Conservation (phyloP, 2,888 invertebrate species). For the Drosophila sordidapex region DNA sequence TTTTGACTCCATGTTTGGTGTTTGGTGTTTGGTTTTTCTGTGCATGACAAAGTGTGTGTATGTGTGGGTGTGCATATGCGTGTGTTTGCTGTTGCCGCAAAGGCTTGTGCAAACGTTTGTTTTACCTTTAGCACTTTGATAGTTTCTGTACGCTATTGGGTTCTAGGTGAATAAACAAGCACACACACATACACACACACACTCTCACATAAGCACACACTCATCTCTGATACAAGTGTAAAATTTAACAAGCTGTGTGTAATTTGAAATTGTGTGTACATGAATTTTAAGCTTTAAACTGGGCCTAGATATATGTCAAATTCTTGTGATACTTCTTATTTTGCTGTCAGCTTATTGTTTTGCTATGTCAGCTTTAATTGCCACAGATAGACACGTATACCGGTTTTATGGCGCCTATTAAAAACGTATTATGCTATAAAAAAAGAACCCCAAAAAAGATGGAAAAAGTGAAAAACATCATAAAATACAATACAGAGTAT, state of each 20-base stretch:
- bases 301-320: constrained; percentile 1
- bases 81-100: constrained; percentile 40
- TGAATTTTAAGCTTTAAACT: constrained; percentile 28
- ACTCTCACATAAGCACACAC: constrained; percentile 2
- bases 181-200: background rate
- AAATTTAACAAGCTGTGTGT: constrained; percentile 31
- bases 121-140: constrained; percentile 59
- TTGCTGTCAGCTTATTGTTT: constrained; percentile 20
- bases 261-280: background rate
- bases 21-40: constrained; percentile 38
- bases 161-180: constrained; percentile 30
- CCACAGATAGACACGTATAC: constrained; percentile 31
- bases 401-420: constrained; percentile 58
- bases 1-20: constrained; percentile 47
- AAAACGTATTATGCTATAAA: constrained; percentile 64
- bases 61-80: background rate
- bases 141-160: constrained; percentile 33
- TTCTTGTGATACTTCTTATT: constrained; percentile 14
- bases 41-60: constrained; percentile 1
- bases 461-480: constrained; percentile 27
- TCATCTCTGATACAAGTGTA: constrained; percentile 18
- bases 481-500: constrained; percentile 62
- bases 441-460: constrained; percentile 7
- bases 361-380: constrained; percentile 43
- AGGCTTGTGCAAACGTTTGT: constrained; percentile 52